Percentiles rank a stretch among this genome's conserved stretches.
Evolutionary conservation across 2,888 invertebrate genomes (phyloP).

Genomic region (Chrysina gloriosa): DNA sequence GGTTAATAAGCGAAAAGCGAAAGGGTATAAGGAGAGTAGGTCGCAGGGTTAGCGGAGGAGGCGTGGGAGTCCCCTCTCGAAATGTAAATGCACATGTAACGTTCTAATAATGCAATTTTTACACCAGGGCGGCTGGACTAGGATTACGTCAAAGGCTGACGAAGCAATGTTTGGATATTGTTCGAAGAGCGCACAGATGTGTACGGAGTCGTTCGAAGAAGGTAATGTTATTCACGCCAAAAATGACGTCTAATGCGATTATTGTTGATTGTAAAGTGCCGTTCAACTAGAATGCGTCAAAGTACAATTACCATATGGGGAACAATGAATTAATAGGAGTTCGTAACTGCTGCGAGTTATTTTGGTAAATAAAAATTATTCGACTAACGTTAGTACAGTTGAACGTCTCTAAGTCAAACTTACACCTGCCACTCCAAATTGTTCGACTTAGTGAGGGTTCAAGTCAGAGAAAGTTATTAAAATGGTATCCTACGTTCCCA

Average conservation of each 20-base stretch:
- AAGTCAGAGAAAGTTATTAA: no score
- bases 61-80: constrained; percentile 24
- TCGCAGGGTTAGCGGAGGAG: not conserved
- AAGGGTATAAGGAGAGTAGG: not conserved
- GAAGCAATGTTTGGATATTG: not conserved
- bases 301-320: not conserved
- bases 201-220: not conserved
- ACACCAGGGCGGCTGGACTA: not conserved
- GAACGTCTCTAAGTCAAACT: no score
- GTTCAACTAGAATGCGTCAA: not conserved
- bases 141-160: constrained; percentile 27
- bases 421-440: no score
- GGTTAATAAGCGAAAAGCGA: constrained; percentile 33
- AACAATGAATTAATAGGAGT: not conserved
- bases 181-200: constrained; percentile 14
- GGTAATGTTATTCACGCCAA: not conserved
- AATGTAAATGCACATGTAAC: constrained; percentile 11
- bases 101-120: constrained; percentile 32
- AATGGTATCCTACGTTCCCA: no score
- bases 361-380: no score
- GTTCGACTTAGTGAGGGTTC: no score
- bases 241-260: not conserved
- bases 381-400: no score
- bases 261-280: not conserved
- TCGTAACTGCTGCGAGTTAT: not conserved